Percentiles rank a stretch among this genome's conserved stretches.
Evolutionary conservation across 1,140 invertebrate genomes (phyloP).

Genomic region (Goniozus legneri): DNA sequence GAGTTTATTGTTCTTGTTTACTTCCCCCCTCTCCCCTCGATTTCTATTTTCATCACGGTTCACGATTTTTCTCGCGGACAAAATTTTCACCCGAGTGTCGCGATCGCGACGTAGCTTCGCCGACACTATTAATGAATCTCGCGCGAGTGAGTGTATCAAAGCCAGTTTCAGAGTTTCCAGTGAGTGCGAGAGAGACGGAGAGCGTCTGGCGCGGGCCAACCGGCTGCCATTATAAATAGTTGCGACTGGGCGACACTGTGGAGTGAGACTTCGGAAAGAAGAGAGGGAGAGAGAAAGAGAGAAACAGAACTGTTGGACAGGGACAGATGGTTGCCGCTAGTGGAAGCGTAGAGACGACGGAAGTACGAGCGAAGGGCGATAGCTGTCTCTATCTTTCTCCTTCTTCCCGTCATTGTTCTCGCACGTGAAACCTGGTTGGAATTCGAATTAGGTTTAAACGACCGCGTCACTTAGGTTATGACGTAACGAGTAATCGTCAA

Average conservation of each 20-base stretch:
- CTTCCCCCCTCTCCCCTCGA: too few relatives aligned
- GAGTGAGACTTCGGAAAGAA: background rate
- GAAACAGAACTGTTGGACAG: conserved; percentile 5
- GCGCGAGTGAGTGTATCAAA: too few relatives aligned
- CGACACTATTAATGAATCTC: conserved; percentile 17
- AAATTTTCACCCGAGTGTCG: too few relatives aligned
- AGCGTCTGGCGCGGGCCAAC: conserved; percentile 10
- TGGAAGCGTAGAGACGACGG: too few relatives aligned
- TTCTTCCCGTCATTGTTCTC: conserved; percentile 12
- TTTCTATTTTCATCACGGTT: too few relatives aligned
- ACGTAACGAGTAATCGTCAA: too few relatives aligned
- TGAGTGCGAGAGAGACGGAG: background rate
- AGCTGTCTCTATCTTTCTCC: conserved; percentile 1
- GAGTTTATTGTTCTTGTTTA: too few relatives aligned
- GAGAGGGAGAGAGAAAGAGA: conserved; percentile 2
- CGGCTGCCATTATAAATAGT: conserved; percentile 29
- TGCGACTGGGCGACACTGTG: conserved; percentile 1
- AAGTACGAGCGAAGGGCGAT: too few relatives aligned
- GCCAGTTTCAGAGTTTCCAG: too few relatives aligned
- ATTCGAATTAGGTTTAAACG: conserved; percentile 16
- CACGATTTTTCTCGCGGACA: too few relatives aligned
- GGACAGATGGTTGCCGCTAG: too few relatives aligned
- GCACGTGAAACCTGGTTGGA: conserved; percentile 11
- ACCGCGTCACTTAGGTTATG: too few relatives aligned
- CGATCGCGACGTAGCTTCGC: conserved; percentile 6